A percentile compares a stretch with the other conserved stretches of the same genome.
Evolutionary conservation across 2,888 invertebrate species (phyloP).

Genomic region (Perizoma flavofasciatum): DNA sequence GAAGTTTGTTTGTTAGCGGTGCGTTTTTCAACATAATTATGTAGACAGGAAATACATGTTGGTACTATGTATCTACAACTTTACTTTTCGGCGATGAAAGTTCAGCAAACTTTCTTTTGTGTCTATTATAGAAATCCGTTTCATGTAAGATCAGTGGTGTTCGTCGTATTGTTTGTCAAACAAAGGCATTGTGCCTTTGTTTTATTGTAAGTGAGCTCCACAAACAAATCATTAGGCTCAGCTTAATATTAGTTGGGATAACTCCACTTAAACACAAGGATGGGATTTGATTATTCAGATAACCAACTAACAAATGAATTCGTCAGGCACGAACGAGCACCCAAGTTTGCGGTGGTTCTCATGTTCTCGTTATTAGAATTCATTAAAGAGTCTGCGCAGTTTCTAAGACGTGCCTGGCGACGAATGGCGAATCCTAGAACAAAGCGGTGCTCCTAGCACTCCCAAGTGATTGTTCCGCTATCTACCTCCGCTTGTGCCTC

Average conservation of each 20-base stretch:
- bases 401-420: constrained; percentile 40
- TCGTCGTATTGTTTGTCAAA: constrained; percentile 10
- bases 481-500: constrained; percentile 32
- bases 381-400: constrained; percentile 40
- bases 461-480: constrained; percentile 43
- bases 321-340: constrained; percentile 39
- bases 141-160: background rate
- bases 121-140: background rate
- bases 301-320: constrained; percentile 41
- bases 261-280: constrained; percentile 34
- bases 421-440: constrained; percentile 46
- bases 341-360: constrained; percentile 35
- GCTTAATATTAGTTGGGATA: constrained; percentile 37
- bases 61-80: background rate
- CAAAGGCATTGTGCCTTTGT: constrained; percentile 8
- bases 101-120: too few relatives aligned
- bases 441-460: constrained; percentile 44
- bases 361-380: constrained; percentile 44
- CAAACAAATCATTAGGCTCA: constrained; percentile 29
- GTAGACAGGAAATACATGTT: background rate
- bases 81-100: too few relatives aligned
- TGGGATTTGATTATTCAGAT: constrained; percentile 43
- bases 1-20: constrained; percentile 12
- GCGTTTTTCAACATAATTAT: constrained; percentile 8
- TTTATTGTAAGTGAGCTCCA: constrained; percentile 2